These are phyloP conservation scores for Struthio camelus DNA, from an alignment of 2,113 vertebrate species.

Conservation along the genomic window DNA sequence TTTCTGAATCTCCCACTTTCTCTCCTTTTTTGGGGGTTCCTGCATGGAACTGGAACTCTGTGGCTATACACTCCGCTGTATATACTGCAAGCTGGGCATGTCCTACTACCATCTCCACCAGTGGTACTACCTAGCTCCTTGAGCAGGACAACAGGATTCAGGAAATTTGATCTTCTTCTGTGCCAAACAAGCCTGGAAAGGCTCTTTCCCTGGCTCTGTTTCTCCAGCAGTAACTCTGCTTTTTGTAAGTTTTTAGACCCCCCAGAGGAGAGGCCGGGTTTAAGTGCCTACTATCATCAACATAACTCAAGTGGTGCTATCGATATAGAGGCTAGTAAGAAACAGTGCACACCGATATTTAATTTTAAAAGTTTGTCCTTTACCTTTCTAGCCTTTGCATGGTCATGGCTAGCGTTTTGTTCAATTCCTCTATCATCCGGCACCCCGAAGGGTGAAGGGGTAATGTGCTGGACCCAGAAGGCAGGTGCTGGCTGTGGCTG, in stretches of 20 bases:
- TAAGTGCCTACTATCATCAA: not conserved
- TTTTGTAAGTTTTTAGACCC: not conserved
- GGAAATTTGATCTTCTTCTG: not conserved
- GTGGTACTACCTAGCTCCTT: not conserved
- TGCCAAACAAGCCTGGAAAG: not conserved
- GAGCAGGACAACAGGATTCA: not conserved
- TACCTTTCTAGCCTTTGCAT: conserved; percentile 98
- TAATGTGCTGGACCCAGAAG: conserved; percentile 80
- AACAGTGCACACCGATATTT: not conserved
- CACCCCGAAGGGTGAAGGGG: conserved; percentile 87
- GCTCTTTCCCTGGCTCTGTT: not conserved
- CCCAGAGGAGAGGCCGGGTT: not conserved
- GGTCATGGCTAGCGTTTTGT: conserved; percentile 95
- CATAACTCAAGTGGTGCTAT: fast-evolving
- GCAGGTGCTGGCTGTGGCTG: conserved; percentile 79
- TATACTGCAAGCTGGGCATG: not conserved
- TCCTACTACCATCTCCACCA: not conserved
- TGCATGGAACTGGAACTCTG: not conserved
- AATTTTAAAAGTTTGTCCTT: not conserved
- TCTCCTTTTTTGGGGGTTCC: not conserved
- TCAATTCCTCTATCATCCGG: conserved; percentile 96
- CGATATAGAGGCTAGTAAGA: not conserved
- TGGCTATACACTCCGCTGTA: not conserved
- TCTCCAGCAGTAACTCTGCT: not conserved
- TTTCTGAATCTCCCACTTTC: not conserved